Percentiles rank a stretch among this genome's conserved stretches.
Evolutionary conservation across 1,140 invertebrate genomes (phyloP).

Genomic region (Nasonia longicornis): DNA sequence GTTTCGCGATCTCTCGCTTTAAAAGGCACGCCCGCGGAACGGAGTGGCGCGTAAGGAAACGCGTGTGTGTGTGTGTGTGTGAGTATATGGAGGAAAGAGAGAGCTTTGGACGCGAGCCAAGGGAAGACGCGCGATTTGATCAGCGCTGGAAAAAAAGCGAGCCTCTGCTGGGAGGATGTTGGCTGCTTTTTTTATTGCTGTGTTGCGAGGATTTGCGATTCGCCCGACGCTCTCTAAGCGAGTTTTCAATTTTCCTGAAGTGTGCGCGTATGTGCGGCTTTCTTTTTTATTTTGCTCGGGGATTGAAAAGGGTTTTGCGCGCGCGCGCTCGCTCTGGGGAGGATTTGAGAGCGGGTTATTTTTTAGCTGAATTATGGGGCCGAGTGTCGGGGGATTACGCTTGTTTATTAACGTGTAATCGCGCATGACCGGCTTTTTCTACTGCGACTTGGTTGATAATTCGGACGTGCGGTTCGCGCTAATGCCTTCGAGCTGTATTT

Average conservation of each 20-base stretch:
- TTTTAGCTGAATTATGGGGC: neutral
- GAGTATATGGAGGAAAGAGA: neutral
- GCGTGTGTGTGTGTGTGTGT: neutral
- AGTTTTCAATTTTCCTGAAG: neutral
- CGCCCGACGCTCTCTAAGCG: neutral
- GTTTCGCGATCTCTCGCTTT: conserved; percentile 19
- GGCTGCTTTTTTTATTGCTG: neutral
- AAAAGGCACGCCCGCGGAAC: neutral
- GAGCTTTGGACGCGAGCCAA: conserved; percentile 31
- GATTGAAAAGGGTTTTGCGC: neutral
- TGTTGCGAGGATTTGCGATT: conserved; percentile 1
- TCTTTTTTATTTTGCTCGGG: neutral
- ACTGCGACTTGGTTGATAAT: too few species aligned
- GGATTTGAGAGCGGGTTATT: neutral
- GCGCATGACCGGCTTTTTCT: neutral
- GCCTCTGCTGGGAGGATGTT: neutral
- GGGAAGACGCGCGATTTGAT: conserved; percentile 28
- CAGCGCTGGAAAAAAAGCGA: conserved; percentile 10
- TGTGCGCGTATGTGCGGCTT: neutral
- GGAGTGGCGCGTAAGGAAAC: conserved; percentile 25
- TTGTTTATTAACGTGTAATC: neutral
- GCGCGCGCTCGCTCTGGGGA: neutral
- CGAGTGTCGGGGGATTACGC: too few species aligned
- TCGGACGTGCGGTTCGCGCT: too few species aligned
- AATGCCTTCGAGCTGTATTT: too few species aligned